These are phyloP conservation scores for Mythimna impura DNA, from an alignment of 2,888 invertebrate genomes.

Conservation along the genomic window DNA sequence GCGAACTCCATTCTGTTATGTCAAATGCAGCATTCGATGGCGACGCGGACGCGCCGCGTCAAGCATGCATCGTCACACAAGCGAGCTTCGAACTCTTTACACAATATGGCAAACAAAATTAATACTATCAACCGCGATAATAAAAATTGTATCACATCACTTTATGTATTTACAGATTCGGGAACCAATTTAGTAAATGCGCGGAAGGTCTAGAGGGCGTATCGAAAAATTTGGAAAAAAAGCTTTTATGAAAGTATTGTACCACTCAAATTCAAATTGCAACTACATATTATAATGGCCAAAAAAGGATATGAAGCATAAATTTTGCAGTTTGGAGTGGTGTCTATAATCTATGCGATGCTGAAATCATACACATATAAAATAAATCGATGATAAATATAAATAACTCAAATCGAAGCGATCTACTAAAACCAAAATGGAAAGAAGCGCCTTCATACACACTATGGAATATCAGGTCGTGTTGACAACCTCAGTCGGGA, in stretches of 20 bases:
- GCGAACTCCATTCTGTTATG: constrained; percentile 65
- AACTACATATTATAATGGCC: constrained; percentile 79
- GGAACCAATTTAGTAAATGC: constrained; percentile 83
- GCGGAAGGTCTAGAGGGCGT: constrained; percentile 87
- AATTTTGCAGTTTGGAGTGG: constrained; percentile 80
- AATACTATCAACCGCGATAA: constrained; percentile 76
- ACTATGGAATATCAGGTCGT: constrained; percentile 72
- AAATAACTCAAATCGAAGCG: constrained; percentile 81
- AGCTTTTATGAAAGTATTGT: constrained; percentile 75
- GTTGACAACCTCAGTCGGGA: constrained; percentile 60
- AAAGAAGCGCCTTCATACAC: constrained; percentile 79
- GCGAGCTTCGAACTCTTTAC: constrained; percentile 71
- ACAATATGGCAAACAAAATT: constrained; percentile 80
- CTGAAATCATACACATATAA: constrained; percentile 86
- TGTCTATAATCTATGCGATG: constrained; percentile 82
- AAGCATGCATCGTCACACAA: constrained; percentile 81
- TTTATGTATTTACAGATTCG: constrained; percentile 70
- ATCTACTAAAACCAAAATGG: constrained; percentile 82
- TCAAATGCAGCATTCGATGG: constrained; percentile 57
- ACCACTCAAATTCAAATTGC: constrained; percentile 74
- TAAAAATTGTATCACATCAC: constrained; percentile 67
- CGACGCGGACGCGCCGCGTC: constrained; percentile 52
- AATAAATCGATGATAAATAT: constrained; percentile 77
- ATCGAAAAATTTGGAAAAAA: constrained; percentile 81
- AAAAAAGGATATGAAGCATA: constrained; percentile 82